A percentile compares a stretch with the other conserved stretches of the same genome.
These are phyloP conservation scores for Euphonia xanthogaster DNA, from an alignment of 2,797 vertebrate species.

Conservation along the genomic window DNA sequence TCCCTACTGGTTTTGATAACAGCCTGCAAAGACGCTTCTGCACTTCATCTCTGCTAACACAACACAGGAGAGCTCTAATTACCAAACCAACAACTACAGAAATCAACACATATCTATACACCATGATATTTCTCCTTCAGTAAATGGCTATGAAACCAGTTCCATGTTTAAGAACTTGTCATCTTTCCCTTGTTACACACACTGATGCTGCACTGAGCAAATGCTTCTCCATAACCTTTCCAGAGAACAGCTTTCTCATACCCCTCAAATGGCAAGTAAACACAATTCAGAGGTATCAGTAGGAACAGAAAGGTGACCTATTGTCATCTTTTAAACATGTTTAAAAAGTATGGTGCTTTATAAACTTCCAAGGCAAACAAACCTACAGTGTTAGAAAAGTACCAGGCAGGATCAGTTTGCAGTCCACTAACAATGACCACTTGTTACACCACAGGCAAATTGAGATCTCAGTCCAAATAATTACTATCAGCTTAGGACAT, in stretches of 20 bases:
- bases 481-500: background rate
- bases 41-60: background rate
- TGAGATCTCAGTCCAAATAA: background rate
- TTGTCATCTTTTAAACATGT: background rate
- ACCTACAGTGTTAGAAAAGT: background rate
- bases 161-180: background rate
- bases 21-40: slow-evolving; percentile 29
- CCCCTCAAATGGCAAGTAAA: background rate
- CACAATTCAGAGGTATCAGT: background rate
- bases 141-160: background rate
- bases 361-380: background rate
- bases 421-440: background rate
- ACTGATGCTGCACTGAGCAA: background rate
- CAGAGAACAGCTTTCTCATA: background rate
- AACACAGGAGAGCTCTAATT: background rate
- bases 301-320: background rate
- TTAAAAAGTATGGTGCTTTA: background rate
- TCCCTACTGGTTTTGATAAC: slow-evolving; percentile 56
- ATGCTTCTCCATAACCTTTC: background rate
- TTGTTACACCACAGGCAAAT: background rate
- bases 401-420: background rate
- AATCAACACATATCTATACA: background rate
- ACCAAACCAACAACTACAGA: background rate
- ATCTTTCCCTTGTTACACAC: background rate
- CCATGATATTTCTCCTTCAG: background rate